Evolutionary conservation across 2,797 vertebrate species (phyloP).

Genomic region (Epinephelus malabaricus): DNA sequence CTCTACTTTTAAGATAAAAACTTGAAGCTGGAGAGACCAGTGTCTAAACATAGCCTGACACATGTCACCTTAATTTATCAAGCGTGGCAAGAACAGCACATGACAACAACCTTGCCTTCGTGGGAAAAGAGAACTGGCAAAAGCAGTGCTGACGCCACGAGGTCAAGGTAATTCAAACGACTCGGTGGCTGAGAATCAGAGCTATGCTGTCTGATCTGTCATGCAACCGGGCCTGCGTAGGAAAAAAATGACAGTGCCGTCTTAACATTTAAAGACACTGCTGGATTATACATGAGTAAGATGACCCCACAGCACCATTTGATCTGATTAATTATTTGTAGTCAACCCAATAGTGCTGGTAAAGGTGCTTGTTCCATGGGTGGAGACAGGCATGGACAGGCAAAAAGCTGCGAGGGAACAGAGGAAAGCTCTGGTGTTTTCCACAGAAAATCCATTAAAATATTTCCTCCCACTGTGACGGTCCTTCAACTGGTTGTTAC

Average conservation of each 20-base stretch:
- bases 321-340: conserved; percentile 76
- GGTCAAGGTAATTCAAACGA: conserved; percentile 24
- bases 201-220: conserved; percentile 15
- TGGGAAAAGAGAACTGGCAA: background rate
- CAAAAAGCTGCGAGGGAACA: conserved; percentile 1
- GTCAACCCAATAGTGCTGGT: conserved; percentile 35
- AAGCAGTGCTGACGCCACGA: conserved; percentile 3
- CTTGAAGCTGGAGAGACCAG: background rate
- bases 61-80: background rate
- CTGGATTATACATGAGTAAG: conserved; percentile 75
- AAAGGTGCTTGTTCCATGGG: conserved; percentile 27
- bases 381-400: conserved; percentile 44
- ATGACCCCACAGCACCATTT: conserved; percentile 56
- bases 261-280: conserved; percentile 46
- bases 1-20: conserved; percentile 3
- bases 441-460: conserved; percentile 14
- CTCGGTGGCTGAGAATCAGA: conserved; percentile 49
- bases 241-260: background rate
- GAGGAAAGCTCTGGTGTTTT: background rate
- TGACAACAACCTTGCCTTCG: background rate
- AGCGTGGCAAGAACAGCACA: background rate
- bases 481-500: conserved; percentile 6
- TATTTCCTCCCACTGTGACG: background rate
- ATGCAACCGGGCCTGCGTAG: background rate
- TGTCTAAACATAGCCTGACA: background rate